Conservation (phyloP, 2,888 invertebrate genomes). For the Caenorhabditis japonica region DNA sequence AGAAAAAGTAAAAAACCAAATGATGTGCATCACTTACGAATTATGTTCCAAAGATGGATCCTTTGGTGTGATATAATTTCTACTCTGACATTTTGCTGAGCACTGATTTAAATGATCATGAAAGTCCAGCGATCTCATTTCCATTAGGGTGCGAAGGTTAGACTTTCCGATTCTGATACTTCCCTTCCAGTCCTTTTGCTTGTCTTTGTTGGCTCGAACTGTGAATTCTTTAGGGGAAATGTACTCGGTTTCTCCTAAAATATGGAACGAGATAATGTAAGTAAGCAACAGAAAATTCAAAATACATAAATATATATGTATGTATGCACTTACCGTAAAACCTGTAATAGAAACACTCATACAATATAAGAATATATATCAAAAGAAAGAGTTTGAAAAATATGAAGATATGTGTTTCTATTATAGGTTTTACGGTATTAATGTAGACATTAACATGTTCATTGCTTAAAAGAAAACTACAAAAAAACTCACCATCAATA, state of each 20-base stretch:
- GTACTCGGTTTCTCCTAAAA: slow-evolving; percentile 63
- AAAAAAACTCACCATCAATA: slow-evolving; percentile 63
- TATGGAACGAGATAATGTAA: too few relatives aligned
- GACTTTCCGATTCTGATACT: slow-evolving; percentile 78
- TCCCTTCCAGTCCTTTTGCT: slow-evolving; percentile 80
- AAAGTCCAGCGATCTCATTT: slow-evolving; percentile 78
- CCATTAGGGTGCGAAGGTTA: slow-evolving; percentile 78
- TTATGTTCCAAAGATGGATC: slow-evolving; percentile 37
- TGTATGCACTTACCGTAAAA: too few relatives aligned
- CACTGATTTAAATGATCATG: slow-evolving; percentile 78
- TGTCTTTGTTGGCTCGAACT: slow-evolving; percentile 78
- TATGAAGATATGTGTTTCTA: too few relatives aligned
- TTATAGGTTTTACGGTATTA: too few relatives aligned
- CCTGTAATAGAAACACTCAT: too few relatives aligned
- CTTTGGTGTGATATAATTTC: slow-evolving; percentile 74
- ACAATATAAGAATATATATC: too few relatives aligned
- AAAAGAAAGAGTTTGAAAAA: too few relatives aligned
- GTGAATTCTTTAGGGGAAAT: slow-evolving; percentile 79
- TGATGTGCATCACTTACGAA: slow-evolving; percentile 1
- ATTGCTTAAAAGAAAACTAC: too few relatives aligned
- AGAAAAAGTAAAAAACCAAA: too few relatives aligned
- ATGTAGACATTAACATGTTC: too few relatives aligned
- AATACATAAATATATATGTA: too few relatives aligned
- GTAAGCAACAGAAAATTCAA: too few relatives aligned
- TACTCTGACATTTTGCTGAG: slow-evolving; percentile 78